phyloP scores from a whole-genome alignment of 2,888 invertebrate genomes.

The Drosophila subquinaria region DNA sequence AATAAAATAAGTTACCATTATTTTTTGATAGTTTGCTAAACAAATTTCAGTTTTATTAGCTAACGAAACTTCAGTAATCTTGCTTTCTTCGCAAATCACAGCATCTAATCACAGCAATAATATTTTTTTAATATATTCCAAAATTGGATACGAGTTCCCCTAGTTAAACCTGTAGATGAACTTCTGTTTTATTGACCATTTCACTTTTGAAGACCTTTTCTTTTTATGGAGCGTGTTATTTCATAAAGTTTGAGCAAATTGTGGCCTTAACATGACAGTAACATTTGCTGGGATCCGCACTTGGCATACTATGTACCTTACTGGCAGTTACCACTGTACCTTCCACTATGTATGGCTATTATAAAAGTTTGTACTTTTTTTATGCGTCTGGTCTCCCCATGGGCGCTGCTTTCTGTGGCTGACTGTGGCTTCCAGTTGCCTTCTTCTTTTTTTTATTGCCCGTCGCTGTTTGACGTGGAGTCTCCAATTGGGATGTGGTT shows the following conservation, averaged over 20 bases:
- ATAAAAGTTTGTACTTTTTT: constrained; percentile 63
- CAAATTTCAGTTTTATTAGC: not conserved
- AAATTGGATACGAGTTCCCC: not conserved
- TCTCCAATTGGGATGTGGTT: constrained; percentile 21
- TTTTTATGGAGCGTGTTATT: constrained; percentile 53
- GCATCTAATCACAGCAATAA: too few species aligned
- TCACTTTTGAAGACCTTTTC: constrained; percentile 24
- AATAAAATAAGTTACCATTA: not conserved
- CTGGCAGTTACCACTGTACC: constrained; percentile 6
- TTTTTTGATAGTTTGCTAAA: not conserved
- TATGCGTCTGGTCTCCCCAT: constrained; percentile 58
- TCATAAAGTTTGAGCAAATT: constrained; percentile 64
- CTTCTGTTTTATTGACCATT: constrained; percentile 37
- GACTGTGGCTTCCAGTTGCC: constrained; percentile 57
- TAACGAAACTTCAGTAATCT: not conserved
- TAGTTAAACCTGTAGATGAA: not conserved
- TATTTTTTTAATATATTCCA: too few species aligned
- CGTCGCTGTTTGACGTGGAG: constrained; percentile 53
- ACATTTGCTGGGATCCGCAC: constrained; percentile 10
- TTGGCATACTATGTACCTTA: not conserved
- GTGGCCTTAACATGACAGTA: constrained; percentile 68
- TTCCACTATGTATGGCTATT: constrained; percentile 63
- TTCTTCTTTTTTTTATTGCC: constrained; percentile 49
- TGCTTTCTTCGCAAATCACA: not conserved
- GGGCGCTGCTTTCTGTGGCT: constrained; percentile 41